These are phyloP conservation scores for Tiliacea aurago DNA, from an alignment of 2,888 invertebrate species.

Conservation along the genomic window DNA sequence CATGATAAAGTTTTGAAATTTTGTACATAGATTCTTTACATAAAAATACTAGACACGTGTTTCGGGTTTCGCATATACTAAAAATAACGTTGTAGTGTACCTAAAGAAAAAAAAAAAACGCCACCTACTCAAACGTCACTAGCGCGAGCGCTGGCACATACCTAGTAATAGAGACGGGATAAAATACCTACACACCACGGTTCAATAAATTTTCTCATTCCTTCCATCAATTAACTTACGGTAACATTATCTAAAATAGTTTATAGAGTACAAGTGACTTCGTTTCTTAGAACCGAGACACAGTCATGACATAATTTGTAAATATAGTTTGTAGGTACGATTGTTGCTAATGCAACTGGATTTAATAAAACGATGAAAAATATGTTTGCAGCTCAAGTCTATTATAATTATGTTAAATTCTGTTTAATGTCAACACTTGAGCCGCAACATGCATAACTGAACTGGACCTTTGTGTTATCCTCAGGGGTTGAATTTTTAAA, in stretches of 20 bases:
- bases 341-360: neutral
- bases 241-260: constrained; percentile 27
- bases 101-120: too few species aligned
- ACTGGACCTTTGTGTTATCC: neutral
- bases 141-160: too few species aligned
- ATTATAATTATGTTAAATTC: too few species aligned
- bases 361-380: neutral
- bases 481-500: neutral
- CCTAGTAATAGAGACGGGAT: too few species aligned
- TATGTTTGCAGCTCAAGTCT: too few species aligned
- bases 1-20: too few species aligned
- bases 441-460: neutral
- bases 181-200: neutral
- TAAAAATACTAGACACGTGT: too few species aligned
- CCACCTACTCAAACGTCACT: too few species aligned
- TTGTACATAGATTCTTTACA: too few species aligned
- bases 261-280: neutral
- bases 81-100: too few species aligned
- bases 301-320: constrained; percentile 43
- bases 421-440: neutral
- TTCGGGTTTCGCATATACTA: too few species aligned
- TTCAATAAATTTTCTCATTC: neutral
- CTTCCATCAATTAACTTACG: constrained; percentile 4
- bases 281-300: constrained; percentile 39
- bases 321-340: constrained; percentile 25